Evolutionary conservation across 2,888 invertebrate genomes (phyloP), one percentile per base, ranked within the genome.

Genomic region (Rutpela maculata): DNA sequence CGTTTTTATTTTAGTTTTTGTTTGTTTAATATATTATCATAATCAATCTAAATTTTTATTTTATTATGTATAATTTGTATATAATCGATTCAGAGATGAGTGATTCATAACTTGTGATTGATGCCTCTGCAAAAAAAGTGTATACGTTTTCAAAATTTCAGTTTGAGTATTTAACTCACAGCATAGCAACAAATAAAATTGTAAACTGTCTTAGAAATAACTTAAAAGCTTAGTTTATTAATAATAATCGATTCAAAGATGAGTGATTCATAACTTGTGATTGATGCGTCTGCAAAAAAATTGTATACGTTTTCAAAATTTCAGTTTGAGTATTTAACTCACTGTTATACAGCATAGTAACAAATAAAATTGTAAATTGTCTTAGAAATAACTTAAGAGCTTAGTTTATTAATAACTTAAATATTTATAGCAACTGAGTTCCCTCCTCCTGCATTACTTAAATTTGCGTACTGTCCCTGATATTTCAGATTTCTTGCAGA

Each of bases 31-130:
- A 50, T n/a, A 50, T 50, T n/a, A 50, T 43, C 43, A 15, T 50
- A 50, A 50, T 50, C 50, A 50, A 50, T 50, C 50, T 50, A 50
- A 50, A 50, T 50, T 50, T 50, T 50, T 50, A 50, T 15, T 50
- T 50, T 50, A 50, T 50, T 1, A 50, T n/a, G n/a, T 6, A n/a
- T 50, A 50, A 50, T 50, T 50, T 50, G 50, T 50, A 50, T 50
- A 50, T 50, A 50, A 50, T 50, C 6, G n/a, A 50, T 50, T 50
- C 7, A n/a, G n/a, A 50, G n/a, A 50, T 50, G 50, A 50, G 50
- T 50, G 50, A 50, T 50, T 50, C n/a, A n/a, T 50, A 50, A 50
- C 15, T 1, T n/a, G 0, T 50, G 50, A 50, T 50, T 50, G n/a
- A 50, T 50, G 50, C n/a, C 50, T n/a, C 4, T 50, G n/a, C 15